Evolutionary conservation across 2,888 invertebrate genomes (phyloP).

Genomic region (Eupithecia tripunctaria): DNA sequence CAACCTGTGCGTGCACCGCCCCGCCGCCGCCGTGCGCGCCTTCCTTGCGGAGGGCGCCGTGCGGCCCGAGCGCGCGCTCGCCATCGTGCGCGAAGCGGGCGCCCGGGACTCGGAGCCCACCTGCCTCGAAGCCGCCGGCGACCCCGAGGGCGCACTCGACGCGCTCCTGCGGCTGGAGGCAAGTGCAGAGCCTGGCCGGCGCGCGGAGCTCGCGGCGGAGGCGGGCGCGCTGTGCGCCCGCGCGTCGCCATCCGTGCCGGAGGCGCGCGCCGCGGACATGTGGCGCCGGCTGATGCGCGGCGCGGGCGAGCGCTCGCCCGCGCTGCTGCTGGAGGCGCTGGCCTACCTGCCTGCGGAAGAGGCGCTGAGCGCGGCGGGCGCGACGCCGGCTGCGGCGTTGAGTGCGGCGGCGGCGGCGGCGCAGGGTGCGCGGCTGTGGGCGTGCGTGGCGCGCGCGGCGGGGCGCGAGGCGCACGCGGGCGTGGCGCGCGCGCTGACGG

Average conservation of each 20-base stretch:
- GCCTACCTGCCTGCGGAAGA: constrained; percentile 65
- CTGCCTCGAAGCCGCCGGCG: constrained; percentile 75
- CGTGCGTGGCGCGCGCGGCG: constrained; percentile 53
- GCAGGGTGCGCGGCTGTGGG: constrained; percentile 54
- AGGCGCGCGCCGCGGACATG: constrained; percentile 56
- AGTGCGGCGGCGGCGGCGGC: constrained; percentile 55
- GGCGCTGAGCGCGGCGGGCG: constrained; percentile 58
- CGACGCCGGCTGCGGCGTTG: constrained; percentile 56
- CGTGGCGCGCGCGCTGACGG: constrained; percentile 62
- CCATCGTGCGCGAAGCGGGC: constrained; percentile 60
- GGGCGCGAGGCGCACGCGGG: constrained; percentile 62
- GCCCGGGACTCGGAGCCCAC: constrained; percentile 66
- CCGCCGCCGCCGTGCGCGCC: constrained; percentile 54
- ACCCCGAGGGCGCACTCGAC: constrained; percentile 69
- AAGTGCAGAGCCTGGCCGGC: constrained; percentile 43
- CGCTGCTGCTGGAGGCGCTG: constrained; percentile 67
- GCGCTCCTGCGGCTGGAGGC: constrained; percentile 58
- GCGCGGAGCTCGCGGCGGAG: constrained; percentile 47
- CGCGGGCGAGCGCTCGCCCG: constrained; percentile 56
- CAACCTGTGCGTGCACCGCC: constrained; percentile 60
- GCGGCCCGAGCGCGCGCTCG: constrained; percentile 73
- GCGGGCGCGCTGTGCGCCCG: constrained; percentile 68
- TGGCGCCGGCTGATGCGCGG: constrained; percentile 62
- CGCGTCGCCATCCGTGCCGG: constrained; percentile 60
- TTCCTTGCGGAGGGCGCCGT: constrained; percentile 68